A percentile compares a stretch with the other conserved stretches of the same genome.
phyloP scores from a whole-genome alignment of 1,140 invertebrate genomes.

The Atopsyche davidsoni region DNA sequence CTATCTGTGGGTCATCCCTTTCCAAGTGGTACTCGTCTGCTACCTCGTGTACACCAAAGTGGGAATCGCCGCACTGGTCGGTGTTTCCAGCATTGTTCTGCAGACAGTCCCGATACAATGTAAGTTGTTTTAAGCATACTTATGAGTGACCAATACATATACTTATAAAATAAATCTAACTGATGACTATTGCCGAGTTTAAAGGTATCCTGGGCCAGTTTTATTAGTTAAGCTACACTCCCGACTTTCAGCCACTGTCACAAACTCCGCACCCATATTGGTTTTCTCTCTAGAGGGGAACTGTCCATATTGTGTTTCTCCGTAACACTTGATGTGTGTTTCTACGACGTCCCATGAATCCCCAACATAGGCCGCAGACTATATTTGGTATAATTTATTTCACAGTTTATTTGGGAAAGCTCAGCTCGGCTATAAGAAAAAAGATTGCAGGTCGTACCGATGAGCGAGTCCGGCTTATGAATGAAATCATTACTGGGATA shows the following conservation, averaged over 20 bases:
- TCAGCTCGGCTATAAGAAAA: conserved; percentile 29
- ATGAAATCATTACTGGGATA: conserved; percentile 56
- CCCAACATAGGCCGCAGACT: too few relatives aligned
- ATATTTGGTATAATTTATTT: too few relatives aligned
- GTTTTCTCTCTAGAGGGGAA: too few relatives aligned
- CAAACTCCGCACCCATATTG: too few relatives aligned
- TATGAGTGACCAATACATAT: neutral
- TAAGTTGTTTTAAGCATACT: conserved; percentile 8
- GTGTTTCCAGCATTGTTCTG: conserved; percentile 13
- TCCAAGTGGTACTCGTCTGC: conserved; percentile 53
- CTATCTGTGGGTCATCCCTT: conserved; percentile 51
- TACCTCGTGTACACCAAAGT: conserved; percentile 54
- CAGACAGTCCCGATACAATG: conserved; percentile 24
- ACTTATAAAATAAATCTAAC: too few relatives aligned
- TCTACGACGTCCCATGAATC: too few relatives aligned
- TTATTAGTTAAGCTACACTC: too few relatives aligned
- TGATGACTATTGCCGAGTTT: neutral
- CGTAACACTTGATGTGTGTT: too few relatives aligned
- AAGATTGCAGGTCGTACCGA: conserved; percentile 56
- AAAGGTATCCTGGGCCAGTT: too few relatives aligned
- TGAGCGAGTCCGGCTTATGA: conserved; percentile 60
- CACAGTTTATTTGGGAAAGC: conserved; percentile 32
- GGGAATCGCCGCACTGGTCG: conserved; percentile 46
- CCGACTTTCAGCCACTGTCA: too few relatives aligned
- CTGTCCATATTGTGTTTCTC: too few relatives aligned